phyloP scores from a whole-genome alignment of 2,797 vertebrate genomes.

The Notamacropus eugenii region DNA sequence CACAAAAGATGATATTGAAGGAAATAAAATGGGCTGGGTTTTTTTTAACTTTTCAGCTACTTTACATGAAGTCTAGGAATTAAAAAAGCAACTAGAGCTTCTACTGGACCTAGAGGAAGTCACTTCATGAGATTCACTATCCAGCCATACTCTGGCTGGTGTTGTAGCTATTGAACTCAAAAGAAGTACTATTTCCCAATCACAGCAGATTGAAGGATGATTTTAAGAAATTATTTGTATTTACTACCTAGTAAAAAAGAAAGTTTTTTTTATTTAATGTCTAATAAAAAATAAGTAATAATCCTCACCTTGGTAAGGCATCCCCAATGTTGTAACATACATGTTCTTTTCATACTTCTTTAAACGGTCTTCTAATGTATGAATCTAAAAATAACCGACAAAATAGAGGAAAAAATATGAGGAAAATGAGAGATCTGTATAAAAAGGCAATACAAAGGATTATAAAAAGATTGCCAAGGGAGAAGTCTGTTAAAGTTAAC shows the following conservation, averaged over 20 bases:
- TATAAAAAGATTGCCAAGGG: neutral
- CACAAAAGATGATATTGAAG: neutral
- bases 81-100: slow-evolving; percentile 1
- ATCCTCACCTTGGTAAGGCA: slow-evolving; percentile 89
- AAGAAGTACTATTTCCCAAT: slow-evolving; percentile 1
- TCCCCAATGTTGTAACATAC: slow-evolving; percentile 90
- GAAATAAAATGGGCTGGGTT: slow-evolving; percentile 5
- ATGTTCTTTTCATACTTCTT: slow-evolving; percentile 90
- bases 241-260: slow-evolving; percentile 38
- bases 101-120: neutral
- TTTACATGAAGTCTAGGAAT: neutral
- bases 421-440: neutral
- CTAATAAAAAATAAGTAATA: neutral
- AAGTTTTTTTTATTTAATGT: slow-evolving; percentile 52
- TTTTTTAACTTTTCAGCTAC: neutral
- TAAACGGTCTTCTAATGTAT: slow-evolving; percentile 93
- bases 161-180: neutral
- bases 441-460: neutral
- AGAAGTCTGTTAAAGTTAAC: neutral
- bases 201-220: neutral
- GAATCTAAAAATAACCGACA: slow-evolving; percentile 88
- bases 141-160: neutral
- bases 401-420: slow-evolving; percentile 36
- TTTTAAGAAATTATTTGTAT: slow-evolving; percentile 49
- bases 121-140: slow-evolving; percentile 13